These are phyloP conservation scores for Lypha dubia DNA, from an alignment of 2,888 invertebrate genomes.

Conservation along the genomic window DNA sequence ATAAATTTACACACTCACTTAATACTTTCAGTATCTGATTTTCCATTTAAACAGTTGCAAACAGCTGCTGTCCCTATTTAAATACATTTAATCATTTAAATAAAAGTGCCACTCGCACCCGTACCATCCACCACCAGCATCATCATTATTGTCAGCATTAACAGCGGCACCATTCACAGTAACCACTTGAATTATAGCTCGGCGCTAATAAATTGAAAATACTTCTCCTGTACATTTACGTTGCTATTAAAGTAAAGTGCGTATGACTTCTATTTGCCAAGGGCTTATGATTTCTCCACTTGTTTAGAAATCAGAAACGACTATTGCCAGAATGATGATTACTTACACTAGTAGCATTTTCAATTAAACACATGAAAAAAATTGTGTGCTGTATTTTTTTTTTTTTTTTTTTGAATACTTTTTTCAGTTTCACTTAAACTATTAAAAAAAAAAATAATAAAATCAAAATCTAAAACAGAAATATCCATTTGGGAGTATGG, in stretches of 20 bases:
- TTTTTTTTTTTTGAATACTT: not conserved
- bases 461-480: not conserved
- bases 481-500: slow-evolving; percentile 9
- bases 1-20: not conserved
- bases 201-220: not conserved
- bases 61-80: slow-evolving; percentile 31
- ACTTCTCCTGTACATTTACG: not conserved
- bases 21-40: not conserved
- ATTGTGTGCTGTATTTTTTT: too few relatives aligned
- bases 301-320: slow-evolving; percentile 56
- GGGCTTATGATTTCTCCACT: slow-evolving; percentile 53
- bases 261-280: slow-evolving; percentile 60
- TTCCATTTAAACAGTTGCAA: not conserved
- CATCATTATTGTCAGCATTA: too few relatives aligned
- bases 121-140: not conserved
- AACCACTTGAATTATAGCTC: not conserved
- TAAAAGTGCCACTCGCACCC: not conserved
- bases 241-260: slow-evolving; percentile 51
- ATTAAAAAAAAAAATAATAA: not conserved
- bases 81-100: slow-evolving; percentile 41
- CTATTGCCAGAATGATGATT: slow-evolving; percentile 26
- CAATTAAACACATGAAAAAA: slow-evolving; percentile 46
- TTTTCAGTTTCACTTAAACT: not conserved
- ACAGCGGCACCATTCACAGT: not conserved
- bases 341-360: slow-evolving; percentile 31